Evolutionary conservation across 2,113 vertebrate species (phyloP).

Genomic region (Muntiacus reevesi): DNA sequence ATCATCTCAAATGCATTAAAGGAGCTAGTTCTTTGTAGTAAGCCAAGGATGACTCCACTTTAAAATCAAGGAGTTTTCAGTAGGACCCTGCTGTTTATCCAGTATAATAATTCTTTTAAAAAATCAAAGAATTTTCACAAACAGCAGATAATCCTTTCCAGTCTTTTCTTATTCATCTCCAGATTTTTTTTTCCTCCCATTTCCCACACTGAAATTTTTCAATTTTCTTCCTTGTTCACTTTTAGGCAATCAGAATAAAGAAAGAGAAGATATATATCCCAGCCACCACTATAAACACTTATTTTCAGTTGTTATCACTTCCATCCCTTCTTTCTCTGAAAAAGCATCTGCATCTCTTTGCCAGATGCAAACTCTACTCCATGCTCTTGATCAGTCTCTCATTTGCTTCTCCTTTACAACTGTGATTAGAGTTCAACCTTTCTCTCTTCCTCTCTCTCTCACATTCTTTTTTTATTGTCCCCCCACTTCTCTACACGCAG

Average conservation of each 20-base stretch:
- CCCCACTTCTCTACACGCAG: background rate
- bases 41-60: background rate
- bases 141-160: background rate
- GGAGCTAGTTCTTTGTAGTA: background rate
- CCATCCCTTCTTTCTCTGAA: background rate
- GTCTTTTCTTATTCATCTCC: background rate
- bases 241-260: background rate
- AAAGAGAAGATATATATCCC: background rate
- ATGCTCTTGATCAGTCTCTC: background rate
- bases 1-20: constrained; percentile 38
- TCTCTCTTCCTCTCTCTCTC: background rate
- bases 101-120: background rate
- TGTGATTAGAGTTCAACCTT: background rate
- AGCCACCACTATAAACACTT: background rate
- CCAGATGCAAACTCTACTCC: background rate
- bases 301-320: background rate
- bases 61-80: background rate
- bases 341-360: background rate
- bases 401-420: background rate
- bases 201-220: background rate
- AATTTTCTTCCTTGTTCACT: background rate
- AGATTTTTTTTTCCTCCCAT: background rate
- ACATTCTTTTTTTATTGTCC: background rate
- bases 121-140: background rate
- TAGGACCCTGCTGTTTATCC: background rate